Evolutionary conservation across 53 echinoderm and acorn worm genomes (phyloP).

Genomic region (Zoroaster sp.): DNA sequence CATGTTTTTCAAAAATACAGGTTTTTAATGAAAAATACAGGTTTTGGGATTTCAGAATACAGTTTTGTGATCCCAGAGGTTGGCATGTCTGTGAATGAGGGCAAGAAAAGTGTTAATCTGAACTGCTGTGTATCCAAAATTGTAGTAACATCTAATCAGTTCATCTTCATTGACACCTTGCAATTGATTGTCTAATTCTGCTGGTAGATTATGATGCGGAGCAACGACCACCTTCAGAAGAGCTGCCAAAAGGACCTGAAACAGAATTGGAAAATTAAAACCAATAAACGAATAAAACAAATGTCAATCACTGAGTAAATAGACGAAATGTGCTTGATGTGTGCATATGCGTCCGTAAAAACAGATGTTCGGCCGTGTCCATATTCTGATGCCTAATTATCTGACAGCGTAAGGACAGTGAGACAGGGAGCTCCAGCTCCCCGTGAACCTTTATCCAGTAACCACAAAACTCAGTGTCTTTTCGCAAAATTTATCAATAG

Average conservation of each 20-base stretch:
- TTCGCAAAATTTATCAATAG: too few relatives aligned
- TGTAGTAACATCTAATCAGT: constrained; percentile 48
- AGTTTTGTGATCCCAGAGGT: neutral
- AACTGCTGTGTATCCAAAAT: constrained; percentile 46
- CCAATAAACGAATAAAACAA: neutral
- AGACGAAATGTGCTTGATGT: too few relatives aligned
- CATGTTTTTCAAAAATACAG: neutral
- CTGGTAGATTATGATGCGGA: neutral
- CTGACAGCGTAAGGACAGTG: too few relatives aligned
- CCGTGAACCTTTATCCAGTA: too few relatives aligned
- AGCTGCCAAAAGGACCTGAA: neutral
- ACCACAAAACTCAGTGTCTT: too few relatives aligned
- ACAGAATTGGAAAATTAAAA: neutral
- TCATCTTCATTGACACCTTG: constrained; percentile 27
- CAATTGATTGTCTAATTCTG: neutral
- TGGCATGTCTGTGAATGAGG: constrained; percentile 14
- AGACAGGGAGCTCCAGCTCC: too few relatives aligned
- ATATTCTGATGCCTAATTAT: too few relatives aligned
- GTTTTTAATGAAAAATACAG: neutral
- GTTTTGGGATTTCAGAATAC: neutral
- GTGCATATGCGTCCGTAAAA: too few relatives aligned
- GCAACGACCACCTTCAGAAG: neutral
- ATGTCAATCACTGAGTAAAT: too few relatives aligned
- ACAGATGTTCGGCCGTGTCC: too few relatives aligned
- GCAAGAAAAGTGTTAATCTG: constrained; percentile 40